Percentiles rank a stretch among this genome's conserved stretches.
These are phyloP conservation scores for Holothuria scabra DNA, from an alignment of 53 echinoderm and acorn worm species.

Conservation along the genomic window DNA sequence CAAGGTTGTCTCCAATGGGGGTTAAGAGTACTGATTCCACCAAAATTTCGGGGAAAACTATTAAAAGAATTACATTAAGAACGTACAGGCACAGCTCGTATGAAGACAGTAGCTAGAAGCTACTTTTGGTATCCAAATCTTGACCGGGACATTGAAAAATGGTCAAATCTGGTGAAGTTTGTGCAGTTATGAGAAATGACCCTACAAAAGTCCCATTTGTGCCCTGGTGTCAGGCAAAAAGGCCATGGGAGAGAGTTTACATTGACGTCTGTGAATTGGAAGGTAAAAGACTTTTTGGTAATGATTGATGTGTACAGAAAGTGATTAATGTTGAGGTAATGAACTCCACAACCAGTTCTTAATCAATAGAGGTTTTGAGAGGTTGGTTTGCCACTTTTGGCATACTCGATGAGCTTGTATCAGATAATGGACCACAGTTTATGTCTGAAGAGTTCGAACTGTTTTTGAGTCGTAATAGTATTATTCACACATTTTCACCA, in stretches of 20 bases:
- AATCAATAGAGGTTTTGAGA: background rate
- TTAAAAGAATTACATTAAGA: constrained; percentile 59
- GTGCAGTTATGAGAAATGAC: constrained; percentile 49
- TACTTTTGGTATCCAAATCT: constrained; percentile 64
- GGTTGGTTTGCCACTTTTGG: constrained; percentile 63
- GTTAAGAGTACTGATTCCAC: constrained; percentile 11
- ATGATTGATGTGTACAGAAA: constrained; percentile 51
- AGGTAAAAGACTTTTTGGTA: constrained; percentile 48
- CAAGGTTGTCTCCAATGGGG: constrained; percentile 30
- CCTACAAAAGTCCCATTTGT: constrained; percentile 15
- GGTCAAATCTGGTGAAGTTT: constrained; percentile 42
- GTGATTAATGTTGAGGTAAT: constrained; percentile 47
- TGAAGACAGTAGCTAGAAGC: constrained; percentile 56
- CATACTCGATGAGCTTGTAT: constrained; percentile 42
- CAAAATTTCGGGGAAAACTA: constrained; percentile 38
- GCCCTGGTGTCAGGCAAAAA: constrained; percentile 15
- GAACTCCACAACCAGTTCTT: background rate
- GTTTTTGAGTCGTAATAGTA: constrained; percentile 52
- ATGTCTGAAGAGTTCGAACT: constrained; percentile 49
- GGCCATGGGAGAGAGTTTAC: constrained; percentile 58
- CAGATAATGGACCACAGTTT: constrained; percentile 54
- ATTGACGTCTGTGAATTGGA: constrained; percentile 52
- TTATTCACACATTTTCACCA: constrained; percentile 43
- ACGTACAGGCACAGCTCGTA: constrained; percentile 53
- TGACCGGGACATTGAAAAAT: constrained; percentile 56